Evolutionary conservation across 2,888 invertebrate genomes (phyloP), one percentile per base, ranked within the genome.

Genomic region (Nephrotoma appendiculata): DNA sequence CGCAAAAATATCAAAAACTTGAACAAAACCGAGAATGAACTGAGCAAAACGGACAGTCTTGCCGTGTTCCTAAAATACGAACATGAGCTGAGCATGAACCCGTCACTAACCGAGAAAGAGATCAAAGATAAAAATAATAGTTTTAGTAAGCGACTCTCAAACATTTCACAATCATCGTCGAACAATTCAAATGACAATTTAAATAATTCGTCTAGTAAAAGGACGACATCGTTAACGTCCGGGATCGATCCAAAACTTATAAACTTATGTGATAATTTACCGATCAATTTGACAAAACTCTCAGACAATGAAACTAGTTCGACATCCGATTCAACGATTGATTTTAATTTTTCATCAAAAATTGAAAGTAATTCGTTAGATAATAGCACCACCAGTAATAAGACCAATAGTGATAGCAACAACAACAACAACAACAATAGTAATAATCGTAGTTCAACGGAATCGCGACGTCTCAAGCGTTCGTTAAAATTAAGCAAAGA

Each of bases 231-330:
- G 5, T 43, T 12, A 84, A 42, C 84, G n/a, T 92, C 93, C 90
- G 89, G 92, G 91, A 91, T 94, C 91, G 92, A 94, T 88, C 93
- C 94, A 9, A 94, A 93, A 89, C 92, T 95, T 87, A 95, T 95
- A 87, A 95, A 95, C 90, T 94, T 94, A 91, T 94, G 94, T 90
- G 95, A 95, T 90, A 95, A 95, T 91, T 92, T 95, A 86, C 93
- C 94, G 19, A 94, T 95, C 52, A 93, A 92, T 89, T 92, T 93
- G 19, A 92, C 92, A 88, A 93, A 92, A 42, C 92, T 93, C 88
- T 87, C 87, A 5, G 88, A 88, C 44, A 86, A 87, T 31, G 88
- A 88, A 44, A 19, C 86, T 11, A 87, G 84, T 15, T 86, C 86
- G 44, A 71, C 86, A 86, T 83, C 87, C 48, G 87, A 87, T 84